Evolutionary conservation across 2,797 vertebrate genomes (phyloP).

Genomic region (Cuculus canorus): DNA sequence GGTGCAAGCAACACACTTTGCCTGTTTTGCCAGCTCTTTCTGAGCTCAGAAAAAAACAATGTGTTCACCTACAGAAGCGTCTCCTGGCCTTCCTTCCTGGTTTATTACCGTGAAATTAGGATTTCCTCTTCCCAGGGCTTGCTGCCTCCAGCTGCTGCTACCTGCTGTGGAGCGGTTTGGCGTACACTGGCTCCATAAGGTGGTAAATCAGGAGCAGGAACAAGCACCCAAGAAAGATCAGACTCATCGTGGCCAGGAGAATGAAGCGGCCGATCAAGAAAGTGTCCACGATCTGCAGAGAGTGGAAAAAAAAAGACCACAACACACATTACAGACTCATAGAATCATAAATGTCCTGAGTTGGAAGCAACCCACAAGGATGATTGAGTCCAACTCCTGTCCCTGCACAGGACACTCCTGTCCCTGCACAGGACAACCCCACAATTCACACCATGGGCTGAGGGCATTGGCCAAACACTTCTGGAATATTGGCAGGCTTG

Average conservation of each 20-base stretch:
- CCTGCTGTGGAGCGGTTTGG: constrained; percentile 80
- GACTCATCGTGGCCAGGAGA: constrained; percentile 80
- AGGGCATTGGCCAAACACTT: too few relatives aligned
- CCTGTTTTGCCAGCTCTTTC: fast-evolving
- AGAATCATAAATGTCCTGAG: too few relatives aligned
- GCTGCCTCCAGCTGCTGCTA: background rate
- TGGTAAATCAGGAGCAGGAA: constrained; percentile 88
- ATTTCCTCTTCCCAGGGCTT: fast-evolving
- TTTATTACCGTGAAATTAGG: background rate
- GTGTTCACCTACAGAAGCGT: background rate
- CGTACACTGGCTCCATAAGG: constrained; percentile 86
- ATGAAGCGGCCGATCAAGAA: constrained; percentile 90
- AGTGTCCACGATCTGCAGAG: constrained; percentile 85
- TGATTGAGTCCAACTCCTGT: too few relatives aligned
- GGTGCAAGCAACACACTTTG: background rate
- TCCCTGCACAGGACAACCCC: too few relatives aligned
- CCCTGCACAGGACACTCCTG: too few relatives aligned
- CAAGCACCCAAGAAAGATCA: constrained; percentile 81
- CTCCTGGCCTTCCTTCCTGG: background rate
- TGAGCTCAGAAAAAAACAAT: background rate
- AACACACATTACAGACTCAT: fast-evolving
- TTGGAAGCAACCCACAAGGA: too few relatives aligned
- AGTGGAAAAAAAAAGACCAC: background rate
- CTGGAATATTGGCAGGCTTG: too few relatives aligned
- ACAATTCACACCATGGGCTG: too few relatives aligned